phyloP scores from a whole-genome alignment of 2,113 vertebrate genomes.

The Sigmodon hispidus region DNA sequence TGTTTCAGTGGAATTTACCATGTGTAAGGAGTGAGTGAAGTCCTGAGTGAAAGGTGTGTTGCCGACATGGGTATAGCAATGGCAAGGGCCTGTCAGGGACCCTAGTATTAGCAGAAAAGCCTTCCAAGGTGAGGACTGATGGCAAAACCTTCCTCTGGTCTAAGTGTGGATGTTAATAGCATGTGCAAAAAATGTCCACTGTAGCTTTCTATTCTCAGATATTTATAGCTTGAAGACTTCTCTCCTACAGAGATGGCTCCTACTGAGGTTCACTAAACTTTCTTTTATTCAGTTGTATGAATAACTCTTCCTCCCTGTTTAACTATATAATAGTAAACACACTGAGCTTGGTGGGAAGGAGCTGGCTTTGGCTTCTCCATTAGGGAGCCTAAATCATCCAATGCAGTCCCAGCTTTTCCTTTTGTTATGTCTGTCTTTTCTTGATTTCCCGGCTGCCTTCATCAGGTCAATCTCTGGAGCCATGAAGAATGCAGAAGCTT shows the following conservation, averaged over 20 bases:
- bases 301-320: neutral
- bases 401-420: neutral
- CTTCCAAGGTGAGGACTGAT: neutral
- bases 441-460: neutral
- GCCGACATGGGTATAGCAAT: neutral
- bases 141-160: neutral
- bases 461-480: neutral
- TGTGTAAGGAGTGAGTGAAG: neutral
- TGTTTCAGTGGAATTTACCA: neutral
- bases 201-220: neutral
- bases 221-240: neutral
- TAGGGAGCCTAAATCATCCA: neutral
- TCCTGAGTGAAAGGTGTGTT: neutral
- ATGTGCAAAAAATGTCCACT: neutral
- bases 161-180: neutral
- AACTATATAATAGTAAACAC: neutral
- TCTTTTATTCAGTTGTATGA: neutral
- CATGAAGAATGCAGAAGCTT: neutral
- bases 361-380: neutral
- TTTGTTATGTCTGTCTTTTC: neutral
- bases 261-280: neutral
- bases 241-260: neutral
- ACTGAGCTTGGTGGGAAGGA: neutral
- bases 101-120: neutral
- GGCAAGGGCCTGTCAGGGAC: neutral